phyloP scores from a whole-genome alignment of 2,888 invertebrate species.

The Oxytorus armatus region DNA sequence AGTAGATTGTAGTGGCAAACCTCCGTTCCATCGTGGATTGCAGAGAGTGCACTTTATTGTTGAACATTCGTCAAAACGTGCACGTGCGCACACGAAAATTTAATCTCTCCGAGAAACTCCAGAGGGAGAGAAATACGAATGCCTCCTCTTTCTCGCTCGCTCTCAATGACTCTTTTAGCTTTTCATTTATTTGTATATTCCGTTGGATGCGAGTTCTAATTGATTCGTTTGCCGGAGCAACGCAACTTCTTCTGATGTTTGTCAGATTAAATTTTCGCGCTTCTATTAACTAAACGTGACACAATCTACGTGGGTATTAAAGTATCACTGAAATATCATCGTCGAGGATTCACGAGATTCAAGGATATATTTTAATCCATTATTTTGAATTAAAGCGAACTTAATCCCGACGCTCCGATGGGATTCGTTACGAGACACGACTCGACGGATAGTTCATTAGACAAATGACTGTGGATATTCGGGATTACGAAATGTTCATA shows the following conservation, averaged over 20 bases:
- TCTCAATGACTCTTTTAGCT: constrained; percentile 16
- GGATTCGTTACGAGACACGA: no score
- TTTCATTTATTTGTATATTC: constrained; percentile 21
- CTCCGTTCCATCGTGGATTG: neutral
- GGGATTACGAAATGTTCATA: no score
- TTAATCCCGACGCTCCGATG: neutral
- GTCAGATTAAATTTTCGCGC: constrained; percentile 14
- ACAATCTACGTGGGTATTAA: constrained; percentile 25
- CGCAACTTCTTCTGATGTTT: neutral
- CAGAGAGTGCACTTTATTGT: constrained; percentile 61
- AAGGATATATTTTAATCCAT: neutral
- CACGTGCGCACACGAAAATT: constrained; percentile 52
- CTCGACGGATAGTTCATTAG: no score
- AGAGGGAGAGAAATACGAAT: neutral
- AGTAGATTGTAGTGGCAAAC: constrained; percentile 20
- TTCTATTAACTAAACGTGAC: constrained; percentile 20
- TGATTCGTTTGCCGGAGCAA: constrained; percentile 56
- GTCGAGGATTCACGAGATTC: constrained; percentile 37
- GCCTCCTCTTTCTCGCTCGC: neutral
- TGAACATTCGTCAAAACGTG: constrained; percentile 65
- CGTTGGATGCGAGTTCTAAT: constrained; percentile 44
- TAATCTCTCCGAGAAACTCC: constrained; percentile 31
- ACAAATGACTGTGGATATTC: no score
- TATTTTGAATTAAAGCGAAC: neutral
- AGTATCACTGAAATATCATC: constrained; percentile 43